A percentile compares a stretch with the other conserved stretches of the same genome.
Conservation (phyloP, 1,140 invertebrate genomes). For the Lucilia cuprina region DNA sequence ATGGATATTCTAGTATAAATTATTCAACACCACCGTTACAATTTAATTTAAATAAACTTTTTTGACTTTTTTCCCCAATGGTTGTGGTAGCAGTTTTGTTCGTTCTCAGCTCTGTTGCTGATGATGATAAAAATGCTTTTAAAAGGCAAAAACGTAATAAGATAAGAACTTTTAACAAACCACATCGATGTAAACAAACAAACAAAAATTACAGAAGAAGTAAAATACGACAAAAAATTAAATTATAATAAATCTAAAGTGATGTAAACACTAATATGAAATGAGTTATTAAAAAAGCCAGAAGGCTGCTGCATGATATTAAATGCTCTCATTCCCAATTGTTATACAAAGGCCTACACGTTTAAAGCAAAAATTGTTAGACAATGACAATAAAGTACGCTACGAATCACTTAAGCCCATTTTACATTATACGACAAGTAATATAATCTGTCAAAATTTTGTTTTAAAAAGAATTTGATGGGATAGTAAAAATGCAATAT, state of each 20-base stretch:
- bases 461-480: no score
- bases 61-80: background rate
- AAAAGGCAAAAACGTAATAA: background rate
- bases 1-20: background rate
- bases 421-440: no score
- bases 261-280: background rate
- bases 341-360: background rate
- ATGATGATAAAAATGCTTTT: constrained; percentile 8
- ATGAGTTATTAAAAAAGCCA: background rate
- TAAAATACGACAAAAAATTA: background rate
- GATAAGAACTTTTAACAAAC: constrained; percentile 11
- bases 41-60: background rate
- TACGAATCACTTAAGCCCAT: no score
- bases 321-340: background rate
- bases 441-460: no score
- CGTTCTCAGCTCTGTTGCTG: background rate
- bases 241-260: background rate
- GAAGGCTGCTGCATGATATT: background rate
- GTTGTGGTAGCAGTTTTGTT: background rate
- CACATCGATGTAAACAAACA: background rate
- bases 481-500: no score
- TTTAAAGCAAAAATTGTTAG: background rate
- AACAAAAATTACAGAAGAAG: background rate
- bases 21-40: background rate
- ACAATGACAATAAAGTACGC: no score